Base-by-base conservation (phyloP, 2,888 invertebrate genomes). In the Eutolmus rufibarbis region DNA sequence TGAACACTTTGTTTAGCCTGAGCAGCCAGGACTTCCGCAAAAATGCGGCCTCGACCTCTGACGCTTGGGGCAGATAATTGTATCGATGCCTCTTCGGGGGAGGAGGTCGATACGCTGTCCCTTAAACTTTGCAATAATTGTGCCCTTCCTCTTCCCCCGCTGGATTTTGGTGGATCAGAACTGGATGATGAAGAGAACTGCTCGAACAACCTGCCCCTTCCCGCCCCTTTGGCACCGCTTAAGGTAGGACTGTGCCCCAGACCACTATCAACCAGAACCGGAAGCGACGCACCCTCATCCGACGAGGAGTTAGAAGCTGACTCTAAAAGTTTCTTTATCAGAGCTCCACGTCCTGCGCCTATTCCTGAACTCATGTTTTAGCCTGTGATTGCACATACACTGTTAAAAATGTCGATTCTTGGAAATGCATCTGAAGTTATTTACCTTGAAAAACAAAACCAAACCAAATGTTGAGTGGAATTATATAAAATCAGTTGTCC, bases 311-410 rank as follows among this genome's bases (percentile, higher is more conserved):
- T 40, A 19, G 85, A 74, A 1, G n/a, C 66, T 9, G 74, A 74
- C 12, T 77, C 78, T 19, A 87, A 34, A 28, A 87, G 66, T 78
- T 87, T 74, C 1, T 40, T 34, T 0, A 87, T 57, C 3, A 87
- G 46, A 0, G 85, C 87, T 43, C 87, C 87, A 14, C 87, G 84
- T 14, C 87, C 87, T 19, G 23, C 51, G 3, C 87, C 87, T 34
- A 37, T 76, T 16, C 77, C 85, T 1, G 85, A 66, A 66, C 82
- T 82, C 82, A 82, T 82, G 31, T 57, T 57, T n/a, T 37, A 23
- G 12, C 28, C 78, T 78, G 19, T 5, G 31, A 56, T 28, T 23
- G n/a, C 19, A 46, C 2, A 5, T 37, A 37, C 76, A 57, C 23
- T 66, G 19, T 12, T 66, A 66, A 66, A 12, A 66, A 66, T 2